Base-by-base conservation (phyloP, 2,888 invertebrate species). In the Eledone cirrhosa region DNA sequence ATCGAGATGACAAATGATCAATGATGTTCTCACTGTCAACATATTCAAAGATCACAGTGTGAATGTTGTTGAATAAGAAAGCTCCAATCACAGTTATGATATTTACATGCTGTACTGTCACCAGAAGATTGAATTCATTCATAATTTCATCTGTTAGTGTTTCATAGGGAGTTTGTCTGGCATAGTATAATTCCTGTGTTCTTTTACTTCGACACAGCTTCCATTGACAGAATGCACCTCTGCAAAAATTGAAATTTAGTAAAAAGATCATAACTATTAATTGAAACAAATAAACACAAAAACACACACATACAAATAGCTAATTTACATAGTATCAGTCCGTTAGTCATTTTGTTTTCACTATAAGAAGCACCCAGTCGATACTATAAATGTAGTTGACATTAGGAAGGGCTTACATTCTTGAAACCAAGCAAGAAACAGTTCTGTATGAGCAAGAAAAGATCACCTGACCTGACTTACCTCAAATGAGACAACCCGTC, bases 21-120 rank as follows among this genome's bases (percentile, higher is more conserved):
- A 98, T 92, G 63, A 99, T 93, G 87, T 98, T 96, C 27, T 97
- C 95, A 2, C 98, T 98, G 89, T 97, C 96, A 13, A 92, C 87
- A 72, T 90, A 90, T 82, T 93, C 92, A 82, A 91, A 88, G 79
- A 92, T 89, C 29, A 92, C 82, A 76, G 90, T 87, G 76, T 91
- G 79, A 78, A 87, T 87, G 63, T 89, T 88, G n/a, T 84, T 82
- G 78, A 86, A 86, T 63, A 87, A 79, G 94, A 93, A 91, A 19
- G 91, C 91, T 48, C 89, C 90, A 53, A 90, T 82, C 27, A 92
- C 84, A 22, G 72, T 94, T 31, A 91, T 95, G 90, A 99, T 94
- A 89, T 96, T 93, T 90, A 97, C 97, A 89, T 99, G 98, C 83
- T 96, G 93, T 67, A 97, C 91, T 16, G 95, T 80, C 77, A 85